A percentile compares a stretch with the other conserved stretches of the same genome.
Evolutionary conservation across 2,113 vertebrate genomes (phyloP).

Genomic region (Falcunculus frontatus): DNA sequence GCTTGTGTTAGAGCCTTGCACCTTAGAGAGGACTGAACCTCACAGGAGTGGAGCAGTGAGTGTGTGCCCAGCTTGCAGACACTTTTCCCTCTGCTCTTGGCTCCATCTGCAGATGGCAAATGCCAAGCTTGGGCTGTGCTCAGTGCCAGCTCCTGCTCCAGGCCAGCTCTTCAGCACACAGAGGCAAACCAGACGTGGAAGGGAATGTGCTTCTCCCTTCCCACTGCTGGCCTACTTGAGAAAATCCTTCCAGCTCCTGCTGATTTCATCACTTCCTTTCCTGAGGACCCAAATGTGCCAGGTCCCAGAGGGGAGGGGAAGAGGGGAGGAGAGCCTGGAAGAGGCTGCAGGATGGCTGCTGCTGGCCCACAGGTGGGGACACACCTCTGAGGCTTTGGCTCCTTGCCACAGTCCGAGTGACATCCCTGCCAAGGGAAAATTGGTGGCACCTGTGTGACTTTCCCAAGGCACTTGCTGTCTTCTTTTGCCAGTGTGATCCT

Average conservation of each 20-base stretch:
- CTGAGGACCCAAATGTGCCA: background rate
- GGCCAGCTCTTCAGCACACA: background rate
- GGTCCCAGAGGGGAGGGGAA: background rate
- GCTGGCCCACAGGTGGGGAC: background rate
- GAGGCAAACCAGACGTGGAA: background rate
- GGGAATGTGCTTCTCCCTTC: background rate
- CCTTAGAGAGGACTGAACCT: background rate
- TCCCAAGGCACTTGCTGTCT: background rate
- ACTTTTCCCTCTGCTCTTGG: background rate
- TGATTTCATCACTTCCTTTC: background rate
- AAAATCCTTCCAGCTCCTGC: slow-evolving; percentile 1
- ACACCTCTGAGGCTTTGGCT: background rate
- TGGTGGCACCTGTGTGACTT: background rate
- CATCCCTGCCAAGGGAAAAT: background rate
- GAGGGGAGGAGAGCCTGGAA: background rate
- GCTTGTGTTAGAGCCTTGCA: background rate
- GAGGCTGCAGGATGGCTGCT: background rate
- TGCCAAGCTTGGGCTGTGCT: background rate
- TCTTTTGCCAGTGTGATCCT: background rate
- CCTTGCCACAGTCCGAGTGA: background rate
- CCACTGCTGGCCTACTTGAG: background rate
- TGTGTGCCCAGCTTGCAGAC: background rate
- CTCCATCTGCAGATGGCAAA: background rate
- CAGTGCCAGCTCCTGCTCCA: background rate
- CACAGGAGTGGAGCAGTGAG: background rate